Conservation (phyloP, 2,888 invertebrate species). For the Alcis repandata region DNA sequence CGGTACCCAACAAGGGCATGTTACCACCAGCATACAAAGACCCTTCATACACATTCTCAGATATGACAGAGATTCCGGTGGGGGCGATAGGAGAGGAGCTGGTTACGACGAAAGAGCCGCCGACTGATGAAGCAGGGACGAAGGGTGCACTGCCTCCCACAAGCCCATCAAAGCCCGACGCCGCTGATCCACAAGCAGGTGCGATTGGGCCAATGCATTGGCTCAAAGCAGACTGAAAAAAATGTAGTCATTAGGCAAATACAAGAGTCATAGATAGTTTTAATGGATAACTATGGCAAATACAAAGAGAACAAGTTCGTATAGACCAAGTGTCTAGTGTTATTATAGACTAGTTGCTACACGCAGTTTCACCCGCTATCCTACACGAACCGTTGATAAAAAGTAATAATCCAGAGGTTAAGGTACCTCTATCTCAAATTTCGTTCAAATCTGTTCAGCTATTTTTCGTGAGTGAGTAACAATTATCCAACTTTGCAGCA, state of each 20-base stretch:
- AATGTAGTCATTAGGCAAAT: neutral
- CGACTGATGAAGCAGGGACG: conserved; percentile 34
- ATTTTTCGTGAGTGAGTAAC: too few relatives aligned
- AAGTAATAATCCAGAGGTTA: too few relatives aligned
- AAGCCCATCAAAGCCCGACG: conserved; percentile 9
- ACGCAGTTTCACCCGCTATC: too few relatives aligned
- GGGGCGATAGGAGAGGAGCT: conserved; percentile 52
- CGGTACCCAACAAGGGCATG: conserved; percentile 49
- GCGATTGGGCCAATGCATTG: conserved; percentile 17
- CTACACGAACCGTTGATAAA: too few relatives aligned
- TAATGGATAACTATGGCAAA: too few relatives aligned
- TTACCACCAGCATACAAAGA: conserved; percentile 44
- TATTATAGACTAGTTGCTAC: too few relatives aligned
- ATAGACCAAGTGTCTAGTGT: too few relatives aligned
- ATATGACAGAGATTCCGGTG: conserved; percentile 44
- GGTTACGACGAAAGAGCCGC: conserved; percentile 52
- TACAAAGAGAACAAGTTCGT: too few relatives aligned
- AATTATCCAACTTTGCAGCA: too few relatives aligned
- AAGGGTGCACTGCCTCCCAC: conserved; percentile 15
- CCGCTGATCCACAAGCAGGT: conserved; percentile 12
- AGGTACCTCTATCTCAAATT: neutral
- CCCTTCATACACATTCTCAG: conserved; percentile 59
- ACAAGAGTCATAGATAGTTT: too few relatives aligned
- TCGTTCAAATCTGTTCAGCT: neutral
- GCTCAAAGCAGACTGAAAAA: conserved; percentile 22